phyloP scores from a whole-genome alignment of 2,888 invertebrate species.

The Hypomecis punctinalis region DNA sequence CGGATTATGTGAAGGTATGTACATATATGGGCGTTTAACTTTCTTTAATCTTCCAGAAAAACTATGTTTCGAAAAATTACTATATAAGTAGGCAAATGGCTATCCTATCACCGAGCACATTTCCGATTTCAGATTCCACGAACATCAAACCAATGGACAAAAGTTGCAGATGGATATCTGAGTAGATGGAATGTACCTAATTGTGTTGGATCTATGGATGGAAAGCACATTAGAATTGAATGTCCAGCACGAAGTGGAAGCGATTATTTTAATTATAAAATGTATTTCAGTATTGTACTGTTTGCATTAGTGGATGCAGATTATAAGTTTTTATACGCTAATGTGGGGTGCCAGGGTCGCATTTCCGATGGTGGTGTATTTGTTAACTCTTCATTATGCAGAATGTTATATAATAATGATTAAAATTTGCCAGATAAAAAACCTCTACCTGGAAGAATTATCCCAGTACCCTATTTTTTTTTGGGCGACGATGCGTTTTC shows the following conservation, averaged over 20 bases:
- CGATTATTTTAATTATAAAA: conserved; percentile 55
- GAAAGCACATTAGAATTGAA: conserved; percentile 52
- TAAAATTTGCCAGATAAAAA: conserved; percentile 8
- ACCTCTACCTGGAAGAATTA: conserved; percentile 7
- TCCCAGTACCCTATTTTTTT: conserved; percentile 36
- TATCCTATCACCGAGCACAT: conserved; percentile 34
- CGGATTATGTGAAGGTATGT: conserved; percentile 37
- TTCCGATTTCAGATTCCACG: conserved; percentile 27
- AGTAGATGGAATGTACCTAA: conserved; percentile 53
- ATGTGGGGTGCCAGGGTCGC: conserved; percentile 33
- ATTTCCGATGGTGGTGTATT: conserved; percentile 36
- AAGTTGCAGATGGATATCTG: conserved; percentile 17
- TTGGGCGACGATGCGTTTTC: conserved; percentile 41
- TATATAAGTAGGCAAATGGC: conserved; percentile 38
- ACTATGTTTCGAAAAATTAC: conserved; percentile 36
- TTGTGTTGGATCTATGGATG: conserved; percentile 54
- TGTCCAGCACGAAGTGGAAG: conserved; percentile 46
- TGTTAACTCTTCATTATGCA: conserved; percentile 29
- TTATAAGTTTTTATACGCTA: conserved; percentile 54
- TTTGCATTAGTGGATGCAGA: conserved; percentile 56
- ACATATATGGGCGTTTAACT: conserved; percentile 36
- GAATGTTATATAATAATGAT: conserved; percentile 12
- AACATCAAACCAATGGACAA: conserved; percentile 17
- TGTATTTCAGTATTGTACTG: conserved; percentile 56
- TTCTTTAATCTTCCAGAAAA: conserved; percentile 38